These are phyloP conservation scores for Cyphomyrmex costatus DNA, from an alignment of 1,140 invertebrate genomes.

Conservation along the genomic window DNA sequence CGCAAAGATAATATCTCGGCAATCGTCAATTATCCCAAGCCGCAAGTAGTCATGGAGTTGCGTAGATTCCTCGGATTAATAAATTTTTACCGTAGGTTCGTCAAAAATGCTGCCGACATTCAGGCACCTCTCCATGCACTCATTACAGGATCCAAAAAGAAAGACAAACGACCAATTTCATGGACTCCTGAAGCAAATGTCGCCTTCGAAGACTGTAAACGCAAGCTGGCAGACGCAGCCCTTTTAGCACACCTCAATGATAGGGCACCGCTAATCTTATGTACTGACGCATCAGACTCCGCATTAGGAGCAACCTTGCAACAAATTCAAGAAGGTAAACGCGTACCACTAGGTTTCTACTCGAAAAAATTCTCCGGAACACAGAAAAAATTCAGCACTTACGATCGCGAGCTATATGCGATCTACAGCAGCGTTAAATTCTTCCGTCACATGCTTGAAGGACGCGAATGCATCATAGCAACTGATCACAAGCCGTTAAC, in stretches of 20 bases:
- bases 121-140: neutral
- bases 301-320: neutral
- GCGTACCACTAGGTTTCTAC: constrained; percentile 3
- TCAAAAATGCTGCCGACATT: neutral
- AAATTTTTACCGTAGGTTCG: constrained; percentile 27
- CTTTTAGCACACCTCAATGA: neutral
- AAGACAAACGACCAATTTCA: neutral
- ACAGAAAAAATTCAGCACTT: neutral
- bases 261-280: neutral
- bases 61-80: constrained; percentile 14
- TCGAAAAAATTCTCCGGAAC: neutral
- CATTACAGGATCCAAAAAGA: neutral
- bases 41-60: constrained; percentile 18
- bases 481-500: constrained; percentile 9
- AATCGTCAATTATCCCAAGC: constrained; percentile 16
- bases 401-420: neutral
- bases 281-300: constrained; percentile 2
- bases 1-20: neutral
- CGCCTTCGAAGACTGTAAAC: neutral
- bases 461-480: neutral
- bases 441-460: neutral
- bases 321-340: neutral
- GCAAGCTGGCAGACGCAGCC: neutral
- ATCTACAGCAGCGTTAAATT: neutral
- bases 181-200: neutral